A percentile compares a stretch with the other conserved stretches of the same genome.
These are phyloP conservation scores for Dendronephthya gigantea DNA, from an alignment of 64 coral and sea anemone genomes.

Conservation along the genomic window DNA sequence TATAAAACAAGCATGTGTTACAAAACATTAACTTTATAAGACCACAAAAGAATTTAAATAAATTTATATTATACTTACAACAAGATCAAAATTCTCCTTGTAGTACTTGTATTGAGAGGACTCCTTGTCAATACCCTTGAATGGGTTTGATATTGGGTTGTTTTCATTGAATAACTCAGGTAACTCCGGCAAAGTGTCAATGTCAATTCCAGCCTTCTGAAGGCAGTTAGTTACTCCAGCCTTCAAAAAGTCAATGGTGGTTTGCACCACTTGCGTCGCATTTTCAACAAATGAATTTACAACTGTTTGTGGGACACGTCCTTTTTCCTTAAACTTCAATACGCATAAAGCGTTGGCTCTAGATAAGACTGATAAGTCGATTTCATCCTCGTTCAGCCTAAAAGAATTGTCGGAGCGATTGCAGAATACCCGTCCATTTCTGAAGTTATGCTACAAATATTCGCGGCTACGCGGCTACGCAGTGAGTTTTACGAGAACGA, in stretches of 20 bases:
- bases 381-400: not conserved
- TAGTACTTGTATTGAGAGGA: conserved; percentile 30
- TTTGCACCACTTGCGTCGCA: conserved; percentile 26
- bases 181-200: not conserved
- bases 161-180: conserved; percentile 16
- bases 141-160: not conserved
- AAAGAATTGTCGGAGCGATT: not conserved
- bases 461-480: too few species aligned
- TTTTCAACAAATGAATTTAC: conserved; percentile 32
- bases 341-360: conserved; percentile 30
- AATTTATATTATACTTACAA: conserved; percentile 21
- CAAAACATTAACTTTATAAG: too few species aligned
- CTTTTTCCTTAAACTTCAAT: conserved; percentile 26
- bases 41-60: not conserved
- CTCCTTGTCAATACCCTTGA: conserved; percentile 19
- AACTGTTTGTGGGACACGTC: conserved; percentile 36
- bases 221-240: conserved; percentile 9
- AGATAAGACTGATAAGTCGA: not conserved
- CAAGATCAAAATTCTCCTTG: conserved; percentile 31
- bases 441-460: too few species aligned
- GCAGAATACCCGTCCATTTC: too few species aligned
- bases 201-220: not conserved
- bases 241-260: conserved; percentile 7
- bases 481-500: too few species aligned
- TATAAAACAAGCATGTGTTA: too few species aligned